Evolutionary conservation across 2,888 invertebrate species (phyloP), one percentile per base, ranked within the genome.

Genomic region (Pimpla rufipes): DNA sequence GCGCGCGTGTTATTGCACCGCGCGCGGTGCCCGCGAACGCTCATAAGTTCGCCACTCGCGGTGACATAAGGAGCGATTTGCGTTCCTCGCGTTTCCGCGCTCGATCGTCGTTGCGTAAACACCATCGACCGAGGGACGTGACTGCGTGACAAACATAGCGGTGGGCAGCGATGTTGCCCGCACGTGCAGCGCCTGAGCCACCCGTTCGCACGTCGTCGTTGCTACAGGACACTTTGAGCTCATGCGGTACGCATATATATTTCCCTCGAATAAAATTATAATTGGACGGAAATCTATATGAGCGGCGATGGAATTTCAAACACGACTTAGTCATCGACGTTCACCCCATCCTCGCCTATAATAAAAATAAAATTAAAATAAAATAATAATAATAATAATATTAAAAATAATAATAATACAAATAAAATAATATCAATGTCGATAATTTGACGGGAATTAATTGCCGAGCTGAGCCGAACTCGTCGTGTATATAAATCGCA

Each of bases 61-160:
- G 81, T 88, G 88, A 88, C 86, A 88, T 87, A 88, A 90, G 89
- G 88, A 85, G 75, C 85, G 73, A 85, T 85, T 88, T 84, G 85
- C 67, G 85, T 84, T 85, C 78, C 78, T 85, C 75, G 83, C 86
- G 84, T 88, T 89, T 88, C 87, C 85, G 86, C 81, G 86, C 81
- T 85, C 86, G 85, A 62, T 62, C 74, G 74, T 71, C 84, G 88
- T 89, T 90, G 89, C 88, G 86, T 88, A 89, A 90, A 91, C 87
- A 88, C 64, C 85, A 87, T 83, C 76, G 85, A 80, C 67, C 75
- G 16, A 78, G 85, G 88, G 87, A 92, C 92, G 92, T 92, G 92
- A 92, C 92, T 89, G 87, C 88, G 85, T 86, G 88, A 87, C 89
- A 90, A 92, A 91, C 92, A 89, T 83, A 82, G 77, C 42, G 42